Conservation (phyloP, 2,888 invertebrate species). For the Oxystoma pomonae region DNA sequence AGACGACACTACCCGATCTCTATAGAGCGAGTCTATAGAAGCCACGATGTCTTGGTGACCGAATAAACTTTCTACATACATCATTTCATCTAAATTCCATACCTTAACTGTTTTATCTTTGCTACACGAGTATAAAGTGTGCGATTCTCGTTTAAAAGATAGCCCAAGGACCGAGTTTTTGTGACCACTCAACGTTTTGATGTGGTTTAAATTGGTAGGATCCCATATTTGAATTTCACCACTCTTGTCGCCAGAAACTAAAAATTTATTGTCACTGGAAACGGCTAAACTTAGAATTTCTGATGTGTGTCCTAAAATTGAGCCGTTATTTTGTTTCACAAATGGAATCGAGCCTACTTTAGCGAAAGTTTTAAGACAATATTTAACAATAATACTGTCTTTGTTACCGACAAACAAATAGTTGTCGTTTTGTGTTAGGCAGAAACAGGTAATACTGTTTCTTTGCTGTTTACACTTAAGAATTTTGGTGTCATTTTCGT, state of each 20-base stretch:
- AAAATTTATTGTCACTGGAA: constrained; percentile 75
- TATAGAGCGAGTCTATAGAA: constrained; percentile 79
- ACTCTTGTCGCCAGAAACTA: constrained; percentile 66
- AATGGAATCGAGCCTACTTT: constrained; percentile 57
- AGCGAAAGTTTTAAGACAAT: constrained; percentile 61
- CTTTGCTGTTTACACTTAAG: constrained; percentile 76
- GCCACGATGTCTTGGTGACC: constrained; percentile 89
- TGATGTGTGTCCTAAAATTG: constrained; percentile 38
- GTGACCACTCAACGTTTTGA: constrained; percentile 80
- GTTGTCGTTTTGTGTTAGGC: constrained; percentile 68
- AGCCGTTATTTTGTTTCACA: constrained; percentile 34
- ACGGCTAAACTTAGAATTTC: constrained; percentile 65
- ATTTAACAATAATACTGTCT: constrained; percentile 84
- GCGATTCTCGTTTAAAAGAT: constrained; percentile 79
- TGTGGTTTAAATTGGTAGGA: constrained; percentile 66
- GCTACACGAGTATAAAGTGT: constrained; percentile 78
- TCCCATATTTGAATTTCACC: constrained; percentile 81
- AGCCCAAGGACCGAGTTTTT: constrained; percentile 70
- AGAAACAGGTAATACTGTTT: constrained; percentile 74
- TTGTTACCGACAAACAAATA: constrained; percentile 81
- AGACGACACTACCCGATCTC: constrained; percentile 83
- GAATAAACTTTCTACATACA: constrained; percentile 90
- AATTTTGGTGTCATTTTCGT: constrained; percentile 44
- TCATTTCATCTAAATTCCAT: constrained; percentile 95
- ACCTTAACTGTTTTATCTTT: constrained; percentile 82